Percentiles rank a stretch among this genome's conserved stretches.
These are phyloP conservation scores for Nycticebus coucang DNA, from an alignment of 2,113 vertebrate genomes.

Conservation along the genomic window DNA sequence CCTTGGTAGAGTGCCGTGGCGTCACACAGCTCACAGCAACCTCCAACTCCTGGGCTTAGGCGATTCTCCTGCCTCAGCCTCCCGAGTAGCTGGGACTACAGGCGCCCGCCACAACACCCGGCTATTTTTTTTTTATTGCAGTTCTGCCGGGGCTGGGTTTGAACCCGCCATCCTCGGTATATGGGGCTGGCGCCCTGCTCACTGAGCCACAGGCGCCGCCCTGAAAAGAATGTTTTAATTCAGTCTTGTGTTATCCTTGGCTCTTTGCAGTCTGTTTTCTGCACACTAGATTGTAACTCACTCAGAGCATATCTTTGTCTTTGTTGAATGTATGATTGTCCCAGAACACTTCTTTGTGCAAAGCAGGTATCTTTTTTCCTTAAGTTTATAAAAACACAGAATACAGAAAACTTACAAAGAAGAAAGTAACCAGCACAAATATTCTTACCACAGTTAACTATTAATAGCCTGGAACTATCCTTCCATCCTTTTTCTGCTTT, in stretches of 20 bases:
- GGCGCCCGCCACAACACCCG: too few species aligned
- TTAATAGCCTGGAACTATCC: not conserved
- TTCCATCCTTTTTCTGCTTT: constrained; percentile 8
- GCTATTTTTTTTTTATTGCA: too few species aligned
- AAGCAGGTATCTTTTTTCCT: not conserved
- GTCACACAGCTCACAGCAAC: too few species aligned
- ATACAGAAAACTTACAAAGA: not conserved
- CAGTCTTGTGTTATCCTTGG: not conserved
- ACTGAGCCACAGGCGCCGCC: too few species aligned
- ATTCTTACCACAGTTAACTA: not conserved
- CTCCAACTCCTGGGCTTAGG: too few species aligned
- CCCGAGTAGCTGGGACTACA: too few species aligned
- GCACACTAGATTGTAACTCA: not conserved
- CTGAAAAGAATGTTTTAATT: not conserved
- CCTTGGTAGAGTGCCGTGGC: too few species aligned
- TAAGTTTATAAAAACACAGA: not conserved
- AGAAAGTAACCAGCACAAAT: constrained; percentile 32
- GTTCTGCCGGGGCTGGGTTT: too few species aligned
- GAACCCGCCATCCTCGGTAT: too few species aligned
- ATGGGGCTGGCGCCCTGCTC: too few species aligned
- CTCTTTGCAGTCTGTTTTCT: not conserved
- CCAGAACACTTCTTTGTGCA: not conserved
- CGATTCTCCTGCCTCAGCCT: too few species aligned
- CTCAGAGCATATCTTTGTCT: not conserved
- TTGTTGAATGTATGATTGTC: not conserved